Conservation (phyloP, 2,797 vertebrate genomes). For the Darevskia nairensis region DNA sequence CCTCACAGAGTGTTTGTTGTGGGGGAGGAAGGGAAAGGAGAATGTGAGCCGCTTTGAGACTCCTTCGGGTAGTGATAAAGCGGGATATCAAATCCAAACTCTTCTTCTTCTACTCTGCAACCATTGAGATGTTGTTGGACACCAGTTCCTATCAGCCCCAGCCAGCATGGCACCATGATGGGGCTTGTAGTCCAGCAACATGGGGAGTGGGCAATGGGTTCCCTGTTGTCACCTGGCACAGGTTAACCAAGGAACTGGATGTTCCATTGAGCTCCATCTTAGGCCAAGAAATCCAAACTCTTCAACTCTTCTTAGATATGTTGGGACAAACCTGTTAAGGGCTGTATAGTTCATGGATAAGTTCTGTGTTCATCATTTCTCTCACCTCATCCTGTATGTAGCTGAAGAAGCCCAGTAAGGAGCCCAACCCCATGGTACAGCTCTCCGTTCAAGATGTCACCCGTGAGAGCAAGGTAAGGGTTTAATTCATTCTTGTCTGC, state of each 20-base stretch:
- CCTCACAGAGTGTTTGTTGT: too few relatives aligned
- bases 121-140: too few relatives aligned
- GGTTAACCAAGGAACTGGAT: not conserved
- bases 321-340: not conserved
- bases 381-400: conserved; percentile 44
- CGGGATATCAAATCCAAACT: too few relatives aligned
- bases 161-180: too few relatives aligned
- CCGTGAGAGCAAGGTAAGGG: conserved; percentile 87
- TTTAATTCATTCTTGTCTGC: not conserved
- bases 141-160: too few relatives aligned
- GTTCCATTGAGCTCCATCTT: not conserved
- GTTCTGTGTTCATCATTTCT: not conserved
- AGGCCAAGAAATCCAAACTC: not conserved
- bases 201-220: too few relatives aligned
- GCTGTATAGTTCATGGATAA: not conserved
- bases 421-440: conserved; percentile 90
- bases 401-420: conserved; percentile 91
- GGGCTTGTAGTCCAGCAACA: too few relatives aligned
- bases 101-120: too few relatives aligned
- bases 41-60: too few relatives aligned
- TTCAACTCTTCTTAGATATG: not conserved
- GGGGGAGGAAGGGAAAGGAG: too few relatives aligned
- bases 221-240: not conserved
- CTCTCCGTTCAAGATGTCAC: conserved; percentile 90
- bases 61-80: too few relatives aligned